Evolutionary conservation across 2,888 invertebrate genomes (phyloP), one percentile per base, ranked within the genome.

Genomic region (Drosophila rubida): DNA sequence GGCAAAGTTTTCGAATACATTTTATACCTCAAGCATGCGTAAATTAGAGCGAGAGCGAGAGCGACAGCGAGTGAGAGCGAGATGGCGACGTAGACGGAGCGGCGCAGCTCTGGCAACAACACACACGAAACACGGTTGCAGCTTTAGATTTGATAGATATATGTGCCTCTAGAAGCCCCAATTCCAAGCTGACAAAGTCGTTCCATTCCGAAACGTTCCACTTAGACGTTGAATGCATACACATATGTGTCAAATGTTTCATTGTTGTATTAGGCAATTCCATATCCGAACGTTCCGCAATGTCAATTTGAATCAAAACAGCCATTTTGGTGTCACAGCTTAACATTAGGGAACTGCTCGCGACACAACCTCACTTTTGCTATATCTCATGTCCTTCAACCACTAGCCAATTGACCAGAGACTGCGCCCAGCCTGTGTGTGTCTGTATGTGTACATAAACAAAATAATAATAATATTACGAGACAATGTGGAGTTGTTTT

Each of bases 11-110:
- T 37, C 30, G 54, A 66, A 46, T 55, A 75, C 69, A 75, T 70
- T 70, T 44, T 53, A 60, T 74, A 74, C 75, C 75, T 74, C 69
- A 65, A 55, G 58, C 54, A 60, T 27, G 60, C 75, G 19, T 73
- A 41, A 42, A 69, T 65, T 65, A 50, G 58, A 64, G 46, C 58
- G 53, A 16, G 2, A 49, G 13, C 30, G 8, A 16, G 2, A 49
- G 13, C 37, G 8, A 35, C 7, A 46, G 48, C 25, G 14, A 13
- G 8, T 53, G 23, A 35, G 1, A 32, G 22, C 23, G n/a, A 41
- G 23, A 39, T n/a, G n/a, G 27, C n/a, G 35, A 7, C n/a, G 14
- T 2, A 14, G 25, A 16, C 8, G 7, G 1, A 27, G 25, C 11
- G 27, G 23, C 49, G 37, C 35, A 50, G 49, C 35, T 22, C 14